phyloP scores from a whole-genome alignment of 1,140 invertebrate species.

The Eupristina koningsbergeri region DNA sequence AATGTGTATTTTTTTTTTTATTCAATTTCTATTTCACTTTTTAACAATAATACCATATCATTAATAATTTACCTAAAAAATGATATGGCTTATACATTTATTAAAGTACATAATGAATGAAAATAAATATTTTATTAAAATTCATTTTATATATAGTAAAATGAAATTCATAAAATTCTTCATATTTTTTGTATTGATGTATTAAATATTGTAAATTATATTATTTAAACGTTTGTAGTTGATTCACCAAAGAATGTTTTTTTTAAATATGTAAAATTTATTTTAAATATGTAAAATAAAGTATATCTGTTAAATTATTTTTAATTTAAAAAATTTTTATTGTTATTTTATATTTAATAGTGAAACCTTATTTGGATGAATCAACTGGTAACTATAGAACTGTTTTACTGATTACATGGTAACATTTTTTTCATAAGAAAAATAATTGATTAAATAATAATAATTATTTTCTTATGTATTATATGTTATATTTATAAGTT shows the following conservation, averaged over 20 bases:
- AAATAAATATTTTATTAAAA: slow-evolving; percentile 33
- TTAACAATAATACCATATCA: neutral
- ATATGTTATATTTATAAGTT: slow-evolving; percentile 37
- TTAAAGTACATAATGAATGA: slow-evolving; percentile 26
- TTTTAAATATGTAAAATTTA: neutral
- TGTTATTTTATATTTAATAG: slow-evolving; percentile 46
- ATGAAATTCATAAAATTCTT: slow-evolving; percentile 13
- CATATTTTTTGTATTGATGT: neutral
- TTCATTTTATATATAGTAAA: slow-evolving; percentile 24
- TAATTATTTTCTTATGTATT: slow-evolving; percentile 16
- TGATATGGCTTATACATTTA: slow-evolving; percentile 26
- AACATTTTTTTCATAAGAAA: slow-evolving; percentile 5
- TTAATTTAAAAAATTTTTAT: slow-evolving; percentile 47
- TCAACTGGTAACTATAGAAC: slow-evolving; percentile 3
- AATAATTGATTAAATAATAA: neutral
- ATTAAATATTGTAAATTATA: slow-evolving; percentile 33
- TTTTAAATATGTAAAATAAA: neutral
- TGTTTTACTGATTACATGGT: neutral
- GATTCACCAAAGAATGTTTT: neutral
- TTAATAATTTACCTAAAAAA: slow-evolving; percentile 13
- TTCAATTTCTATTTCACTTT: slow-evolving; percentile 19
- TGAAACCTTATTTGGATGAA: slow-evolving; percentile 22
- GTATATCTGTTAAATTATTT: slow-evolving; percentile 34
- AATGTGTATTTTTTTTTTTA: neutral
- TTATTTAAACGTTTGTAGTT: slow-evolving; percentile 10